Conservation (phyloP, 2,888 invertebrate genomes). For the Syritta pipiens region DNA sequence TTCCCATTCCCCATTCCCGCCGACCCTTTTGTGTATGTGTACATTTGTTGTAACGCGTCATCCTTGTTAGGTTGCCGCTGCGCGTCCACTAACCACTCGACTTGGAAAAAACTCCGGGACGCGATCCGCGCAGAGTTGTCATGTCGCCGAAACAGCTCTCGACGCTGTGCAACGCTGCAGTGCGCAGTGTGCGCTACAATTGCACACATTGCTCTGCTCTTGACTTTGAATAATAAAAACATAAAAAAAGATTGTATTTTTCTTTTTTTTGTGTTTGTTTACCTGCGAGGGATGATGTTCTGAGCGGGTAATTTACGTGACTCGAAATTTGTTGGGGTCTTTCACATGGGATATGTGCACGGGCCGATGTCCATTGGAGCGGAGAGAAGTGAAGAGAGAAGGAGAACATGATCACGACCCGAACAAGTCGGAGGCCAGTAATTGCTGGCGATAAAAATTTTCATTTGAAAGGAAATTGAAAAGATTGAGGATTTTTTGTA, state of each 20-base stretch:
- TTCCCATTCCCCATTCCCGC: not conserved
- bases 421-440: conserved; percentile 25
- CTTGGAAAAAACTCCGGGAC: not conserved
- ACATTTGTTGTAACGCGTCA: conserved; percentile 59
- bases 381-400: no score
- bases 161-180: no score
- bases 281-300: conserved; percentile 33
- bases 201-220: conserved; percentile 34
- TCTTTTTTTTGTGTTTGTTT: conserved; percentile 47
- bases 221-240: conserved; percentile 55
- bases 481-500: conserved; percentile 7
- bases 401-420: conserved; percentile 47
- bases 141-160: no score
- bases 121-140: conserved; percentile 1
- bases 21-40: conserved; percentile 46
- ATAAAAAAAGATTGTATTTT: conserved; percentile 47
- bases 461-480: conserved; percentile 26
- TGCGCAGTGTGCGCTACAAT: conserved; percentile 14
- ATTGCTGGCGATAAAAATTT: conserved; percentile 23
- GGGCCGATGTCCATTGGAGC: no score
- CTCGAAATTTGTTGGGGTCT: conserved; percentile 1
- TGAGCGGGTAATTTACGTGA: conserved; percentile 43
- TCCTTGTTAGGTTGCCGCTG: conserved; percentile 28
- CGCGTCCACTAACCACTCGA: no score
- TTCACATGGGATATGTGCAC: conserved; percentile 28